These are phyloP conservation scores for Ptychodera flava DNA, from an alignment of 35 echinoderm and acorn worm species.

Conservation along the genomic window DNA sequence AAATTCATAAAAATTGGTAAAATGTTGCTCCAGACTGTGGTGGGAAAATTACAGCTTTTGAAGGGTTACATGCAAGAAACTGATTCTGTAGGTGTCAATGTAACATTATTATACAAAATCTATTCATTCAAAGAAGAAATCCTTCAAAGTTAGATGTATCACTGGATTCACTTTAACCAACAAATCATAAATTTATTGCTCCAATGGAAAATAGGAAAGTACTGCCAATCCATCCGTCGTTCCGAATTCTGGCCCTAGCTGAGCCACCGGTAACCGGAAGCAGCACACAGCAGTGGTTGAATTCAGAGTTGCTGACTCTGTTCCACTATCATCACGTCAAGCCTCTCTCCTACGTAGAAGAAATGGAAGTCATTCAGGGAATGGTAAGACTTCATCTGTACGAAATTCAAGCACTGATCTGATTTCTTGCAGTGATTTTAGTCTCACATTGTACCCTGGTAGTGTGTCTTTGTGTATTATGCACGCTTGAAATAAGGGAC, in stretches of 20 bases:
- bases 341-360: slow-evolving; percentile 73
- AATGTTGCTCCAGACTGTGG: too few species aligned
- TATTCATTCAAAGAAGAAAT: too few species aligned
- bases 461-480: too few species aligned
- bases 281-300: slow-evolving; percentile 93
- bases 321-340: slow-evolving; percentile 89
- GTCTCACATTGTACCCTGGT: neutral
- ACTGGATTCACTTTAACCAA: too few species aligned
- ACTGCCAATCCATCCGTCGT: slow-evolving; percentile 77
- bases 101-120: too few species aligned
- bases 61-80: too few species aligned
- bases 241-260: slow-evolving; percentile 82
- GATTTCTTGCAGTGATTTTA: neutral
- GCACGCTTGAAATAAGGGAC: too few species aligned
- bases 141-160: too few species aligned
- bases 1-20: too few species aligned
- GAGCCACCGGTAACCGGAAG: slow-evolving; percentile 78
- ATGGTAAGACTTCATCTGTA: slow-evolving; percentile 54
- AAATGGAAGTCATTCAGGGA: slow-evolving; percentile 78
- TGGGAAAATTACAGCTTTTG: too few species aligned
- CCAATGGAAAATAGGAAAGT: slow-evolving; percentile 42
- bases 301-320: slow-evolving; percentile 77
- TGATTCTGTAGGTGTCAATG: too few species aligned
- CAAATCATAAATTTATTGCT: neutral
- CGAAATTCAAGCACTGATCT: neutral